These are phyloP conservation scores for Hydriomena furcata DNA, from an alignment of 2,888 invertebrate genomes.

Conservation along the genomic window DNA sequence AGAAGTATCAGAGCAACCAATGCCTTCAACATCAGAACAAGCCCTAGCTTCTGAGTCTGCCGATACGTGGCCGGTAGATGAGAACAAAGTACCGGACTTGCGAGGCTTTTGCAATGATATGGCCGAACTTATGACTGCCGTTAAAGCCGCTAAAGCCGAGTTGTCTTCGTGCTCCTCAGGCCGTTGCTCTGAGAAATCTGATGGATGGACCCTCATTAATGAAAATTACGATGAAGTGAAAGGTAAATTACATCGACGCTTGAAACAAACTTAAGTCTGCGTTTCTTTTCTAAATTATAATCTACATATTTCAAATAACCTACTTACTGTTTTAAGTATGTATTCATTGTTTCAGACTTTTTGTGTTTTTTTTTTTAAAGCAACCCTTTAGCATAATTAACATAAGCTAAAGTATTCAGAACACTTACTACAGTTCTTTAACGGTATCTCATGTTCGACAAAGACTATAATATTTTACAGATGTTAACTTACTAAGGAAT, in stretches of 20 bases:
- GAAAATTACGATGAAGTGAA: constrained; percentile 9
- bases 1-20: not conserved
- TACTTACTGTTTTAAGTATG: no score
- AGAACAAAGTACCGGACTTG: not conserved
- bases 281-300: no score
- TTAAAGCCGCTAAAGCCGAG: not conserved
- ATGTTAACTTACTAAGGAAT: no score
- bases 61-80: not conserved
- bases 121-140: not conserved
- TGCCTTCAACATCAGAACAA: not conserved
- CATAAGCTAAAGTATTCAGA: no score
- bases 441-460: no score
- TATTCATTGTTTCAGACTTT: no score
- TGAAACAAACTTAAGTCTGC: constrained; percentile 3
- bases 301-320: no score
- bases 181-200: constrained; percentile 12
- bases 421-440: no score
- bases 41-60: not conserved
- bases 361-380: no score
- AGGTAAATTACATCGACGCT: constrained; percentile 18
- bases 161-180: constrained; percentile 9
- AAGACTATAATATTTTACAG: no score
- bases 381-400: no score
- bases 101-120: not conserved
- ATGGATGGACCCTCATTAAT: constrained; percentile 24